Percentiles rank a stretch among this genome's conserved stretches.
Evolutionary conservation across 2,888 invertebrate genomes (phyloP).

Genomic region (Acleris cristana): DNA sequence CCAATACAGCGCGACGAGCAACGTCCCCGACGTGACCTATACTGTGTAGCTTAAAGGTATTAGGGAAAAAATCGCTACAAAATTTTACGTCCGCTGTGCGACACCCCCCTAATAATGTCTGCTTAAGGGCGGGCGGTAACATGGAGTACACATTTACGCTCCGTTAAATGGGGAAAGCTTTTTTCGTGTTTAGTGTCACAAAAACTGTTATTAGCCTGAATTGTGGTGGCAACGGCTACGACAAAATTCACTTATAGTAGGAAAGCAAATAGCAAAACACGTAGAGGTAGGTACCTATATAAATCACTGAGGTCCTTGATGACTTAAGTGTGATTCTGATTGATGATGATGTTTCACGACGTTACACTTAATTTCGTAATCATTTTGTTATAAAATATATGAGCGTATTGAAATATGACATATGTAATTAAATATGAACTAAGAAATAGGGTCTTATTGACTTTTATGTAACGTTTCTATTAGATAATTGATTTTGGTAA

Average conservation of each 20-base stretch:
- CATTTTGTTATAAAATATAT: neutral
- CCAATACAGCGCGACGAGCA: slow-evolving; percentile 47
- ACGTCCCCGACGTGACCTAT: slow-evolving; percentile 73
- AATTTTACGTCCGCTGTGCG: slow-evolving; percentile 75
- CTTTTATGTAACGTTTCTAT: too few species aligned
- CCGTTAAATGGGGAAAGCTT: slow-evolving; percentile 83
- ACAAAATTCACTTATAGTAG: slow-evolving; percentile 47
- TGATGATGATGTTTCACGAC: slow-evolving; percentile 14
- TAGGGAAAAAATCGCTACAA: slow-evolving; percentile 80
- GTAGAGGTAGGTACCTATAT: neutral
- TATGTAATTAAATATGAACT: too few species aligned
- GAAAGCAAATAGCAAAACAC: slow-evolving; percentile 25
- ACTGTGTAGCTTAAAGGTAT: slow-evolving; percentile 67
- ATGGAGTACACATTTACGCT: slow-evolving; percentile 83
- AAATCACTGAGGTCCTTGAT: neutral
- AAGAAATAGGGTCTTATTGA: too few species aligned
- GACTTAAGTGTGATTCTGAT: slow-evolving; percentile 13
- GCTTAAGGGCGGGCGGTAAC: slow-evolving; percentile 80
- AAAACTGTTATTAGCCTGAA: slow-evolving; percentile 83
- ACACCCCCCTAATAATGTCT: slow-evolving; percentile 83
- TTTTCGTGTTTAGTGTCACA: slow-evolving; percentile 84
- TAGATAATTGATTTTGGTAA: too few species aligned
- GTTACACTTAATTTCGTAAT: neutral
- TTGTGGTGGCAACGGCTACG: slow-evolving; percentile 66
- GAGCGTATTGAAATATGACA: neutral